Evolutionary conservation across 1,140 invertebrate genomes (phyloP), one percentile per base, ranked within the genome.

Genomic region (Plectus sambesii): DNA sequence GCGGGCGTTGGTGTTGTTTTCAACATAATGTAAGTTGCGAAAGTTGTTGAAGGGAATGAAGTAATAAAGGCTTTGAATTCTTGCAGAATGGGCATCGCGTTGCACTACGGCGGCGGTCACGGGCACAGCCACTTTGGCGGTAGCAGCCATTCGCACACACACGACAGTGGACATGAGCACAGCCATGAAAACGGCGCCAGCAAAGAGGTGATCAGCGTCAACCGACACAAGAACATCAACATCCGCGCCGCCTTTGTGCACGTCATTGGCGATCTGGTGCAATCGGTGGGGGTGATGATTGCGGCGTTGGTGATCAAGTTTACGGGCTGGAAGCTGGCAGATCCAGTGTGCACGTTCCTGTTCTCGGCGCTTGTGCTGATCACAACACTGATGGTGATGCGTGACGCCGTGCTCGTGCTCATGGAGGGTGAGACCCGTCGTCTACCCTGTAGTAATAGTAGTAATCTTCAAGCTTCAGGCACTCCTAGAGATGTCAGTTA

Each of bases 301-400:
- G 89, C 90, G 0, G 87, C 90, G 5, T 66, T 89, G 33, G 78
- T 93, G n/a, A 93, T 96, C 55, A 49, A 48, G 19, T 51, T 49
- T 25, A 51, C 44, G 19, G 43, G 30, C 3, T 51, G 26, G 22
- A 23, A 74, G 49, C 79, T 97, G 47, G 83, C 90, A 5, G 92
- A 97, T 76, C 90, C 92, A 8, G 90, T 97, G 69, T 96, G 89
- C 70, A 97, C 92, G 2, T 96, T 96, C 73, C 62, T 96, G 2
- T 96, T 97, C 71, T 93, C 88, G 1, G 66, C 92, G 15, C 74
- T 97, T 57, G 92, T 97, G 15, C 76, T 97, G 5, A 12, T 54
- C 17, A 57, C 55, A 6, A 57, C 55, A 12, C n/a, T 20, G 23
- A 19, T 19, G 29, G 55, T 57, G 33, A 22, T 57, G 20, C 8